These are phyloP conservation scores for Ips typographus DNA, from an alignment of 1,140 invertebrate species.

Conservation along the genomic window DNA sequence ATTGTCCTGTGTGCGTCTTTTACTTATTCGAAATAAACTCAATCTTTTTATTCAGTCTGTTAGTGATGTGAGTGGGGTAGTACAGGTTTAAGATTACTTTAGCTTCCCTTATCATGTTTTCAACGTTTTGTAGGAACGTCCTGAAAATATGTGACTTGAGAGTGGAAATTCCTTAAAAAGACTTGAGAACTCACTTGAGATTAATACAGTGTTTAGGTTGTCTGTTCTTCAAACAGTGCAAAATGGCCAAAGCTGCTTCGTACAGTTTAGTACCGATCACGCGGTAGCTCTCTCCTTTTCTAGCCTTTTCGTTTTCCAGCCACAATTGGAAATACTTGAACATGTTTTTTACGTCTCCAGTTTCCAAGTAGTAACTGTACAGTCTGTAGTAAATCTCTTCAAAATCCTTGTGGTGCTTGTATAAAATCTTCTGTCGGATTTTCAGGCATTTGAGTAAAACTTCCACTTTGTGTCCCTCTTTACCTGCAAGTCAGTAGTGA, in stretches of 20 bases:
- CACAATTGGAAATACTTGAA: constrained; percentile 45
- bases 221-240: constrained; percentile 39
- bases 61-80: constrained; percentile 44
- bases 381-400: constrained; percentile 43
- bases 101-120: constrained; percentile 43
- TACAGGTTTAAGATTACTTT: constrained; percentile 42
- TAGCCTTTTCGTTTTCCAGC: constrained; percentile 42
- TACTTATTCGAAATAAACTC: constrained; percentile 43
- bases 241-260: constrained; percentile 43
- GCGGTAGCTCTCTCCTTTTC: constrained; percentile 39
- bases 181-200: constrained; percentile 38
- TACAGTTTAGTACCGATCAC: constrained; percentile 43
- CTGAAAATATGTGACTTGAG: constrained; percentile 32
- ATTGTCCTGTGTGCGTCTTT: not conserved
- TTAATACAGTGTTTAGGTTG: constrained; percentile 41
- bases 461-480: constrained; percentile 28
- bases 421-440: constrained; percentile 41
- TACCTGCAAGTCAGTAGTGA: constrained; percentile 27
- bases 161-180: not conserved
- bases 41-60: constrained; percentile 43
- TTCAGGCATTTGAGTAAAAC: constrained; percentile 40
- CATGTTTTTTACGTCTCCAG: constrained; percentile 41
- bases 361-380: constrained; percentile 41
- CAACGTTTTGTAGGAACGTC: constrained; percentile 40
- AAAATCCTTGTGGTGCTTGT: constrained; percentile 44